Base-by-base conservation (phyloP, 1,140 invertebrate species). In the Dendroctonus ponderosae region DNA sequence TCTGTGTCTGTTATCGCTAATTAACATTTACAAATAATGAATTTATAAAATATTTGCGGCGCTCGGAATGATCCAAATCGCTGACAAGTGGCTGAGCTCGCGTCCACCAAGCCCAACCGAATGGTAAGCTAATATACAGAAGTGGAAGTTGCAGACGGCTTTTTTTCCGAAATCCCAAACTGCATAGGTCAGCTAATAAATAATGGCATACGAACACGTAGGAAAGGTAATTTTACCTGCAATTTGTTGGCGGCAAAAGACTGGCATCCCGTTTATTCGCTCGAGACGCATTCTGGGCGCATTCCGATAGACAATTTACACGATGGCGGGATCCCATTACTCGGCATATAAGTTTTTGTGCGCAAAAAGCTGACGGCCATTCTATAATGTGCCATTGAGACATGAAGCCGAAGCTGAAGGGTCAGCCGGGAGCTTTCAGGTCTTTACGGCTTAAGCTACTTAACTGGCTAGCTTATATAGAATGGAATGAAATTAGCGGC, bases 311-410 rank as follows among this genome's bases (percentile, higher is more conserved):
- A 72, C 69, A 73, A 70, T 74, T 74, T 73, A 74, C 73, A 74
- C 71, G 73, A 74, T 67, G 71, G 69, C 70, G 73, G 70, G 71
- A 74, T 74, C 73, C 73, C 72, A 74, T 74, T 74, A 74, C 73
- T 70, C 70, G 70, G 73, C 68, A 64, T 71, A 71, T 74, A 74
- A 74, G 68, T 68, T 74, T 71, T 74, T 74, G 62, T 51, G 46
- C 42, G 56, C 64, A 66, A 72, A 74, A 70, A 74, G 70, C 67
- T 69, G 70, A 71, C 53, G 62, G 52, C 26, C 11, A 53, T 53
- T 60, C 44, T 60, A 52, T 62, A 53, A 62, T 53, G 61, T 53
- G 52, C 62, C 62, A 64, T 64, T 57, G 52, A 56, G 53, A 63
- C 61, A 63, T 63, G 61, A 63, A 53, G 50, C 51, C n/a, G 40